Conservation (phyloP, 1,140 invertebrate species). For the Mercenaria mercenaria region DNA sequence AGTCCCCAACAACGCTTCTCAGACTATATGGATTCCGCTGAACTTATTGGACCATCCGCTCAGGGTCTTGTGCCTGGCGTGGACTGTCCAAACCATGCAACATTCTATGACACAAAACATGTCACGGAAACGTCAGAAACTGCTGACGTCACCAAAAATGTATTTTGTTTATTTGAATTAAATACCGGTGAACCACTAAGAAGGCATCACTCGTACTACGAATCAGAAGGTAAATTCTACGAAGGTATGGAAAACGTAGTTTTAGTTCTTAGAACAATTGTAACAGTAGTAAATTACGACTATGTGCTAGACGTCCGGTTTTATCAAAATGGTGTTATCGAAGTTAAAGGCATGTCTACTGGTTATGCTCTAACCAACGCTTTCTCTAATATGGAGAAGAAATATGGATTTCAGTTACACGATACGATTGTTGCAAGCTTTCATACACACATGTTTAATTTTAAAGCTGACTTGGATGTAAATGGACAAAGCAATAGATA, state of each 20-base stretch:
- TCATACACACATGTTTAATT: slow-evolving; percentile 79
- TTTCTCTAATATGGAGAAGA: slow-evolving; percentile 45
- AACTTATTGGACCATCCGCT: slow-evolving; percentile 70
- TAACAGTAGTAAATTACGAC: slow-evolving; percentile 77
- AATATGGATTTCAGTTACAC: slow-evolving; percentile 70
- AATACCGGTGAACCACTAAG: slow-evolving; percentile 74
- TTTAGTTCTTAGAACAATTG: slow-evolving; percentile 75
- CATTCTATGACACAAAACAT: slow-evolving; percentile 68
- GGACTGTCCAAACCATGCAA: slow-evolving; percentile 81
- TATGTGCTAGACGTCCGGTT: slow-evolving; percentile 80
- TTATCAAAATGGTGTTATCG: slow-evolving; percentile 77
- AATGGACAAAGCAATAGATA: slow-evolving; percentile 75
- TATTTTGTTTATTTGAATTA: slow-evolving; percentile 83
- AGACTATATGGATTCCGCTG: slow-evolving; percentile 77
- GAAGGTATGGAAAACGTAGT: slow-evolving; percentile 72
- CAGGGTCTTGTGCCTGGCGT: slow-evolving; percentile 75
- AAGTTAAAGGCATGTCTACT: slow-evolving; percentile 72
- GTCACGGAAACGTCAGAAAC: slow-evolving; percentile 45
- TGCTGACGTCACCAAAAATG: slow-evolving; percentile 48
- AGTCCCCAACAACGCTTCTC: slow-evolving; percentile 70
- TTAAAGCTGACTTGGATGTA: slow-evolving; percentile 78
- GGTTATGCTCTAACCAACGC: slow-evolving; percentile 73
- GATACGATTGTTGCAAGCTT: slow-evolving; percentile 70
- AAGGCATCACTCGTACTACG: slow-evolving; percentile 68
- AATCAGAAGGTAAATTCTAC: slow-evolving; percentile 68